Evolutionary conservation across 2,113 vertebrate species (phyloP).

Genomic region (Okapia johnstoni): DNA sequence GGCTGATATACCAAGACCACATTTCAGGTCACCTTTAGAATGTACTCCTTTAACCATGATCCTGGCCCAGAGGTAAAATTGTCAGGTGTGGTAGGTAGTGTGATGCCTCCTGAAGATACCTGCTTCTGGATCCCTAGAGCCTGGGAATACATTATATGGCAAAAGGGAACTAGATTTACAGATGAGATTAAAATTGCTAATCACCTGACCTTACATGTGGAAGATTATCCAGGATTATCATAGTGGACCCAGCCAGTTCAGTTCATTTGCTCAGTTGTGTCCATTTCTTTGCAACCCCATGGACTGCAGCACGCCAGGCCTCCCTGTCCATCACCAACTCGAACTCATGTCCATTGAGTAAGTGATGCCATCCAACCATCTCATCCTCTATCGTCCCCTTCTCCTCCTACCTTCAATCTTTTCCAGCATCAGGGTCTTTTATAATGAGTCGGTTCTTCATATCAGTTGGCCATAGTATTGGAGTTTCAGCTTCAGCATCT

Average conservation of each 20-base stretch:
- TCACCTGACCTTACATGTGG: background rate
- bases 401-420: background rate
- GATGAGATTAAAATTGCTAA: background rate
- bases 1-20: fast-evolving
- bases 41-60: background rate
- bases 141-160: background rate
- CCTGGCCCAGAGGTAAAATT: background rate
- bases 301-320: background rate
- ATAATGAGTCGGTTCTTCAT: background rate
- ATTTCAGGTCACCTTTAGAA: background rate
- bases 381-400: background rate
- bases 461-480: background rate
- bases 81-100: background rate
- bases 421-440: background rate
- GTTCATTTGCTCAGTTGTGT: background rate
- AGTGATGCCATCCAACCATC: background rate
- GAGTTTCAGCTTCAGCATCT: background rate
- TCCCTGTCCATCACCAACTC: background rate
- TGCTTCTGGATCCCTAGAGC: background rate
- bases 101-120: background rate
- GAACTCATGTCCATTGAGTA: background rate
- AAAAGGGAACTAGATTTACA: background rate
- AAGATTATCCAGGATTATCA: background rate
- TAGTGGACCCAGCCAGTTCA: background rate
- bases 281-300: fast-evolving